Base-by-base conservation (phyloP, 2,888 invertebrate genomes). In the Beris morrisii region DNA sequence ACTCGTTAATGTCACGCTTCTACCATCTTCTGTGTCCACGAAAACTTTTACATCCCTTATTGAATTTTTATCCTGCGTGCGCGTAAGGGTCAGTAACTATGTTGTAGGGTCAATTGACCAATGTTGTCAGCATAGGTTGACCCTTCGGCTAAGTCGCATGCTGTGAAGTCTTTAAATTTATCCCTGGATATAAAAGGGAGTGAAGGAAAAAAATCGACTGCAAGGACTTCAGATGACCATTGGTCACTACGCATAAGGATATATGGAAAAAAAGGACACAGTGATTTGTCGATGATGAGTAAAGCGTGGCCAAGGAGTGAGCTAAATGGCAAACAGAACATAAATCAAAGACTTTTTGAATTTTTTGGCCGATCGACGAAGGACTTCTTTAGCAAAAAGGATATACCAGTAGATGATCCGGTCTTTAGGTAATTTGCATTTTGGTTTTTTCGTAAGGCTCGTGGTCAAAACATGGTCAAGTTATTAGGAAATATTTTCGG, bases 61-160 rank as follows among this genome's bases (percentile, higher is more conserved):
- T 32, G 32, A 32, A 32, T 32, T 38, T 38, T 3, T 38, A 38
- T 38, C 43, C 11, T 11, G 4, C n/a, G 2, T 32, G 15, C 59
- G 45, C 30, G n/a, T 30, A 59, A 64, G 69, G 70, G 69, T 70
- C 70, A 67, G 50, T 38, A 28, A 63, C 58, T 32, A 68, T 69
- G 64, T 68, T 68, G 64, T 64, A 64, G 70, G 70, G 68, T 70
- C 70, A 70, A 70, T 68, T 70, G 70, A 70, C 70, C 70, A 70
- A 70, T 64, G 66, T 68, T 70, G 67, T 70, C 65, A 63, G 70
- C 65, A 64, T 66, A 63, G 50, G 52, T 65, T 70, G 70, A 70
- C 68, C 68, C 63, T 56, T 52, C 44, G 59, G 32, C 52, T 45
- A 32, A 44, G 46, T 28, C 52, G 22, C 63, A 56, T 56, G 56